A percentile compares a stretch with the other conserved stretches of the same genome.
phyloP scores from a whole-genome alignment of 2,797 vertebrate genomes.

The Varecia variegata region DNA sequence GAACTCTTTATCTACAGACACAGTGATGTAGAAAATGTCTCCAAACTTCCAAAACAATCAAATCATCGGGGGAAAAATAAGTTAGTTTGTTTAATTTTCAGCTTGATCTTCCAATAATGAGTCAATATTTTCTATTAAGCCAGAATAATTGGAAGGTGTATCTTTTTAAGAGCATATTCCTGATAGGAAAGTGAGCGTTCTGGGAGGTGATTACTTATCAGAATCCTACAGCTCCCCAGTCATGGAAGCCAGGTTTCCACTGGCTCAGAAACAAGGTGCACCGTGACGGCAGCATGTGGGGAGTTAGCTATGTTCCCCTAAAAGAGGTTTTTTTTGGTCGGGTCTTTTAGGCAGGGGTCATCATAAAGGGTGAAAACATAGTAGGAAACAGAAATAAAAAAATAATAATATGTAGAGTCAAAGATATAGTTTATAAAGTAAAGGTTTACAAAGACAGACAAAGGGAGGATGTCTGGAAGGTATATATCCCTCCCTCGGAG shows the following conservation, averaged over 20 bases:
- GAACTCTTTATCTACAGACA: neutral
- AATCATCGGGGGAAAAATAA: too few relatives aligned
- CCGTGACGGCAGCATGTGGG: accelerated
- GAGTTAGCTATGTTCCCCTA: too few relatives aligned
- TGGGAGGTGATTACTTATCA: neutral
- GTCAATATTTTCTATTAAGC: neutral
- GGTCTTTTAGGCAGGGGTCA: too few relatives aligned
- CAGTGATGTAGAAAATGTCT: neutral
- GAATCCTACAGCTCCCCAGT: neutral
- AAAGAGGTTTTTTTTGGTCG: too few relatives aligned
- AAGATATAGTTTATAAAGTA: too few relatives aligned
- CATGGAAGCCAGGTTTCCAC: neutral
- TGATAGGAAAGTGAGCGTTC: neutral
- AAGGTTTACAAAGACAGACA: too few relatives aligned
- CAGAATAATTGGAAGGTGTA: neutral
- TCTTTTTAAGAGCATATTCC: neutral
- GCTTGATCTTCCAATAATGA: neutral
- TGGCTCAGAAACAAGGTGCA: neutral
- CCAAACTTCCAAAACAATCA: neutral
- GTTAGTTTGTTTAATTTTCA: neutral
- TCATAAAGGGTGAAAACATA: too few relatives aligned
- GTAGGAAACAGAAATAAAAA: too few relatives aligned
- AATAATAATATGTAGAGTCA: too few relatives aligned
- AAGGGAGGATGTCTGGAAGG: too few relatives aligned
- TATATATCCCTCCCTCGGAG: too few relatives aligned